These are phyloP conservation scores for Pseudolaguvia tuberculata DNA, from an alignment of 2,113 vertebrate genomes.

Conservation along the genomic window DNA sequence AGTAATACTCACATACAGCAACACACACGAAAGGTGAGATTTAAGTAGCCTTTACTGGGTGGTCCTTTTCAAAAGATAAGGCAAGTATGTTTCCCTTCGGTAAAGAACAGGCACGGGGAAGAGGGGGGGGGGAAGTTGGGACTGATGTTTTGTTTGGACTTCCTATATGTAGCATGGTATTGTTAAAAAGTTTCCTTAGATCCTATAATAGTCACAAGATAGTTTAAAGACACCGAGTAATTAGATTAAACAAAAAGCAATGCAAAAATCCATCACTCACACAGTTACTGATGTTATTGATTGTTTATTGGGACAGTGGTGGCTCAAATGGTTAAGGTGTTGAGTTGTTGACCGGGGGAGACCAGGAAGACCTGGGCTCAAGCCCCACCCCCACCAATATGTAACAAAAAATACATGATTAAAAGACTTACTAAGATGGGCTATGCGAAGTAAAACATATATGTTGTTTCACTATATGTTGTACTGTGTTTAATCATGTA, in stretches of 20 bases:
- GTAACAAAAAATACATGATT: too few relatives aligned
- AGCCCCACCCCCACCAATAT: too few relatives aligned
- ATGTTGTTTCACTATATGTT: too few relatives aligned
- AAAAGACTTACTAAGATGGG: too few relatives aligned
- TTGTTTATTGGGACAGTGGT: neutral
- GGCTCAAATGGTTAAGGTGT: too few relatives aligned
- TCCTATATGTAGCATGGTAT: slow-evolving; percentile 64
- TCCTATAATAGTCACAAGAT: slow-evolving; percentile 67
- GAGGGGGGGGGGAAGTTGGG: slow-evolving; percentile 55
- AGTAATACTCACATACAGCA: slow-evolving; percentile 20
- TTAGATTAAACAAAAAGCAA: too few relatives aligned
- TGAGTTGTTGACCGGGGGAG: too few relatives aligned
- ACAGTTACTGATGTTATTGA: neutral
- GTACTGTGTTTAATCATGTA: too few relatives aligned
- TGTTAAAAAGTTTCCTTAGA: slow-evolving; percentile 66
- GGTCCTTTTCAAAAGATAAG: slow-evolving; percentile 73
- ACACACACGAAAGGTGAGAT: slow-evolving; percentile 45
- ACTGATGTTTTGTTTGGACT: slow-evolving; percentile 63
- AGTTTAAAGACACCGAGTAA: slow-evolving; percentile 67
- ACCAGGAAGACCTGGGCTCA: too few relatives aligned
- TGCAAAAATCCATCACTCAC: too few relatives aligned
- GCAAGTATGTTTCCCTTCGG: slow-evolving; percentile 68
- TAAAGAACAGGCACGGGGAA: slow-evolving; percentile 32
- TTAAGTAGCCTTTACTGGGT: slow-evolving; percentile 71
- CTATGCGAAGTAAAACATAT: too few relatives aligned